These are phyloP conservation scores for Characodon lateralis DNA, from an alignment of 2,797 vertebrate genomes.

Conservation along the genomic window DNA sequence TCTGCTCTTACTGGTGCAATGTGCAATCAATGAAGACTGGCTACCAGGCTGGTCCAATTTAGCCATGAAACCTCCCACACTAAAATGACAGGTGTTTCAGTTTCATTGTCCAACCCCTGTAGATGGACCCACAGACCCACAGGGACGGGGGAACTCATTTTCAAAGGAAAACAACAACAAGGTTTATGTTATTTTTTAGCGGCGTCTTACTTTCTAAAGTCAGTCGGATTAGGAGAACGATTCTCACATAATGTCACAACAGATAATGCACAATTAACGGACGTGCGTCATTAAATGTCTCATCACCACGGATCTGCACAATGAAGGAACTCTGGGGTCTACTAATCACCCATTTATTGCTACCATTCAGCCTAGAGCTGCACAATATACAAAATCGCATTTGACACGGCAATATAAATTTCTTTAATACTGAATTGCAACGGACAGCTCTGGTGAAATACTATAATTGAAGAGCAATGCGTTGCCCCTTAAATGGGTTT, in stretches of 20 bases:
- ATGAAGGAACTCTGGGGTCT: constrained; percentile 19
- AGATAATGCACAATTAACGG: neutral
- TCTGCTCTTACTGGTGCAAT: too few species aligned
- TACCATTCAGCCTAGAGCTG: constrained; percentile 34
- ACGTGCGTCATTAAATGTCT: neutral
- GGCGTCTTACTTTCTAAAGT: neutral
- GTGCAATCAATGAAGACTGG: too few species aligned
- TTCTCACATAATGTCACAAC: neutral
- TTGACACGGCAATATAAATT: too few species aligned
- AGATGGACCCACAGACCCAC: too few species aligned
- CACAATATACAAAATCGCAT: too few species aligned
- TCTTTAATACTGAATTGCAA: too few species aligned
- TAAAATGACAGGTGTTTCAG: too few species aligned
- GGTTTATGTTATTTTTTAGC: neutral
- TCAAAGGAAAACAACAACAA: neutral
- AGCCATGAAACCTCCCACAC: too few species aligned
- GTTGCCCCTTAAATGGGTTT: too few species aligned
- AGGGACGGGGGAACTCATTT: neutral
- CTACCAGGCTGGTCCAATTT: too few species aligned
- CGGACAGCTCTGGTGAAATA: neutral
- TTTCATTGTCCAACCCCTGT: too few species aligned
- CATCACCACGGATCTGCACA: neutral
- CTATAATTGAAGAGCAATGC: neutral
- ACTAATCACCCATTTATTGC: constrained; percentile 57
- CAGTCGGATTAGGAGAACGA: neutral